Evolutionary conservation across 2,113 vertebrate genomes (phyloP).

Genomic region (Microtus pennsylvanicus): DNA sequence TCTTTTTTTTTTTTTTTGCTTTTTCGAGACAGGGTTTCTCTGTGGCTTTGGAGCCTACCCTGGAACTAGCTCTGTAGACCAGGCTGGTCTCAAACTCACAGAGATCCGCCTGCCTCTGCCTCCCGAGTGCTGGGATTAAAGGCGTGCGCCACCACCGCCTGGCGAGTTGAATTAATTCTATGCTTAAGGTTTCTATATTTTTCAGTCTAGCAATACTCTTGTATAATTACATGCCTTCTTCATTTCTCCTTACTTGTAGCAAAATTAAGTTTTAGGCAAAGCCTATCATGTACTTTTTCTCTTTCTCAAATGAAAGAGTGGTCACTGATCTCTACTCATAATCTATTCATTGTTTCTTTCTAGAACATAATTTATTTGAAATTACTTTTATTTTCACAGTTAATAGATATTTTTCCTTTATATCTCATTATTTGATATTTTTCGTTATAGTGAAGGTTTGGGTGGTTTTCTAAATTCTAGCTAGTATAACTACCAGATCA

Average conservation of each 20-base stretch:
- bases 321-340: neutral
- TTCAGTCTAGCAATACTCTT: neutral
- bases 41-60: too few species aligned
- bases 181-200: neutral
- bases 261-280: neutral
- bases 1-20: too few species aligned
- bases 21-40: too few species aligned
- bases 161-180: neutral
- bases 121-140: too few species aligned
- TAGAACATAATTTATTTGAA: slow-evolving; percentile 6
- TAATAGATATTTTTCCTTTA: neutral
- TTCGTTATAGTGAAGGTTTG: neutral
- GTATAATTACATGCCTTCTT: neutral
- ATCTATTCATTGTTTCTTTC: neutral
- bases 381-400: neutral
- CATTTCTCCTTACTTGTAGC: neutral
- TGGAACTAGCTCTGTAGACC: too few species aligned
- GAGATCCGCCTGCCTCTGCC: too few species aligned
- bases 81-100: too few species aligned
- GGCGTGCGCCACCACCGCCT: too few species aligned
- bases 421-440: neutral
- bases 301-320: neutral
- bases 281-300: neutral
- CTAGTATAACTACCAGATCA: slow-evolving; percentile 20
- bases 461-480: neutral